These are phyloP conservation scores for Callaeas wilsoni DNA, from an alignment of 2,113 vertebrate genomes.

Conservation along the genomic window DNA sequence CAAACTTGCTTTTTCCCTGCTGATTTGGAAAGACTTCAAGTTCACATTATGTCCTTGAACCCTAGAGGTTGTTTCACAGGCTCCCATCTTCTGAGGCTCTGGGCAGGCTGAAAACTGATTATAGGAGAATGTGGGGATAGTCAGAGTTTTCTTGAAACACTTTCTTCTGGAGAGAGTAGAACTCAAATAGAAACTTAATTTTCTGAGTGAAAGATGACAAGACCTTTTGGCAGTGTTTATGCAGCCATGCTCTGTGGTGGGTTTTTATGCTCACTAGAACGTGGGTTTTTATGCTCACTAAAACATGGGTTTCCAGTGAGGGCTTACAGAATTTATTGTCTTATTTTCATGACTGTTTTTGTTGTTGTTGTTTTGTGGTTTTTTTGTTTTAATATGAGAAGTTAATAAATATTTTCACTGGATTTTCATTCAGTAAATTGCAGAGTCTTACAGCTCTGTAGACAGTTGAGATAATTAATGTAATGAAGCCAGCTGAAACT, in stretches of 20 bases:
- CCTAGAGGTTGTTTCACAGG: background rate
- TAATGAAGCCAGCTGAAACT: background rate
- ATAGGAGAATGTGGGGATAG: background rate
- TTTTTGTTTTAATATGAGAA: background rate
- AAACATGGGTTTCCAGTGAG: background rate
- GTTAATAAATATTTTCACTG: background rate
- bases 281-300: background rate
- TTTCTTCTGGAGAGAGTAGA: background rate
- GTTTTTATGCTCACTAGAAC: background rate
- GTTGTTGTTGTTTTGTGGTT: fast-evolving
- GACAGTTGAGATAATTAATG: background rate
- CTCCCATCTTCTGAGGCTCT: background rate
- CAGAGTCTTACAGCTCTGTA: background rate
- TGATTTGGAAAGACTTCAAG: background rate
- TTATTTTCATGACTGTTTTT: background rate
- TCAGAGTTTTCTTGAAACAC: background rate
- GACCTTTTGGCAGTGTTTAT: background rate
- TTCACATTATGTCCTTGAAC: background rate
- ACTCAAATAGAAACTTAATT: background rate
- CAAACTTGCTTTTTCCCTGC: background rate
- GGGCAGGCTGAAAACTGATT: background rate
- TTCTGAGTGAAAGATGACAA: background rate
- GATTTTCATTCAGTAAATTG: background rate
- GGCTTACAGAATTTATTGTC: background rate
- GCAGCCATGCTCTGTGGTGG: background rate